phyloP scores from a whole-genome alignment of 1,140 invertebrate genomes.

The Diabrotica undecimpunctata region DNA sequence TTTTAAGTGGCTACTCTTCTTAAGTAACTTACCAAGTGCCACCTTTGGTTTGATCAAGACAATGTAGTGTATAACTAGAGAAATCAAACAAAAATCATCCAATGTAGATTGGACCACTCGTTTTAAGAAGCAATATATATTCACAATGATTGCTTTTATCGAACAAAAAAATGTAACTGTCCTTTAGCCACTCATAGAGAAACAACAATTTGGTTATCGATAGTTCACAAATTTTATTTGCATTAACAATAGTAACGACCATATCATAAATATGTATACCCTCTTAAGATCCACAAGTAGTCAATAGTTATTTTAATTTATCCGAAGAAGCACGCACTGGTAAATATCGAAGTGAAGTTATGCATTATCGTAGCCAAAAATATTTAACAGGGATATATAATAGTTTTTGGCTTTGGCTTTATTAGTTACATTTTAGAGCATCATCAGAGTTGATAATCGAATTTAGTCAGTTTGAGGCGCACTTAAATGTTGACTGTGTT shows the following conservation, averaged over 20 bases:
- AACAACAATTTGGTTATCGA: neutral
- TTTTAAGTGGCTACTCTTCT: too few species aligned
- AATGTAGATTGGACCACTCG: too few species aligned
- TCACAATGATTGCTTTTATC: neutral
- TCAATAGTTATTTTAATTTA: neutral
- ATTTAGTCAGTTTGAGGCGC: too few species aligned
- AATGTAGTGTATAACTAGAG: too few species aligned
- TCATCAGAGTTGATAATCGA: too few species aligned
- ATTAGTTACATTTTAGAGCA: too few species aligned
- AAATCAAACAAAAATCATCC: too few species aligned
- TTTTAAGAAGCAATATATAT: neutral
- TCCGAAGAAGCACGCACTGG: neutral
- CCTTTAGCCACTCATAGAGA: neutral
- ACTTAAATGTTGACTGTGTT: too few species aligned
- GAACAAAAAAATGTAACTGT: neutral
- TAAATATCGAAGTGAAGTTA: neutral
- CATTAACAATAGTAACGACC: neutral
- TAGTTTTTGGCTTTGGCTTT: too few species aligned
- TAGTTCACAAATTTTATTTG: constrained; percentile 1
- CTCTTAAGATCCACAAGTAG: neutral
- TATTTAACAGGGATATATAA: too few species aligned
- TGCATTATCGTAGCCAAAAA: neutral
- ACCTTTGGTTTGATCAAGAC: too few species aligned
- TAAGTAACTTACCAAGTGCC: too few species aligned
- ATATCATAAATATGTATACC: constrained; percentile 1